Percentiles rank a stretch among this genome's conserved stretches.
These are phyloP conservation scores for Pseudochirops cupreus DNA, from an alignment of 2,797 vertebrate genomes.

Conservation along the genomic window DNA sequence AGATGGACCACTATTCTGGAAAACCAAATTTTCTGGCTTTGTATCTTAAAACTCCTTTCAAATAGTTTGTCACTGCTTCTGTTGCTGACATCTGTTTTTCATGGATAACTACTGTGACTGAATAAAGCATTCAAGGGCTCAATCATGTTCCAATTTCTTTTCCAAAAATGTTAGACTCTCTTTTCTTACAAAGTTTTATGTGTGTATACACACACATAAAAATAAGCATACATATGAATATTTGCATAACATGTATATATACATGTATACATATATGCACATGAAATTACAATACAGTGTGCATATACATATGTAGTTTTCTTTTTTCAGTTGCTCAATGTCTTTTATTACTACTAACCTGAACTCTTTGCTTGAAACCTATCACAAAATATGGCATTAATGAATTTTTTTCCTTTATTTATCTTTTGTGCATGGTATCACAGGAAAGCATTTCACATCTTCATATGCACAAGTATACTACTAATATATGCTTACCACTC, in stretches of 20 bases:
- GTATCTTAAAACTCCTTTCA: neutral
- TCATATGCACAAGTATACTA: no score
- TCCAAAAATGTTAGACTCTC: neutral
- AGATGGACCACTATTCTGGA: neutral
- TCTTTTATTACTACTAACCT: neutral
- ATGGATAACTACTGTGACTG: neutral
- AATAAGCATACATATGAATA: neutral
- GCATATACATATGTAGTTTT: neutral
- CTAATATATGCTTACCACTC: fast-evolving
- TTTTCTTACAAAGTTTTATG: neutral
- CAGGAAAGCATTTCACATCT: fast-evolving
- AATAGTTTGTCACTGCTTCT: neutral
- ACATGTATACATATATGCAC: neutral
- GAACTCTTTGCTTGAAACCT: neutral
- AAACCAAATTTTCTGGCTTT: neutral
- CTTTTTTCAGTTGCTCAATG: neutral
- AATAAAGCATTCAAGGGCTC: neutral
- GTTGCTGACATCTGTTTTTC: conserved; percentile 2
- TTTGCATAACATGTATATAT: neutral
- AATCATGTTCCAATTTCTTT: neutral
- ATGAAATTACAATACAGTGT: neutral
- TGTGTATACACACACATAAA: neutral
- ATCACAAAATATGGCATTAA: neutral
- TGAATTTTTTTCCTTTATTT: neutral
- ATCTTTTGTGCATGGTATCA: neutral